These are phyloP conservation scores for Drepanosiphum platanoidis DNA, from an alignment of 2,888 invertebrate genomes.

Conservation along the genomic window DNA sequence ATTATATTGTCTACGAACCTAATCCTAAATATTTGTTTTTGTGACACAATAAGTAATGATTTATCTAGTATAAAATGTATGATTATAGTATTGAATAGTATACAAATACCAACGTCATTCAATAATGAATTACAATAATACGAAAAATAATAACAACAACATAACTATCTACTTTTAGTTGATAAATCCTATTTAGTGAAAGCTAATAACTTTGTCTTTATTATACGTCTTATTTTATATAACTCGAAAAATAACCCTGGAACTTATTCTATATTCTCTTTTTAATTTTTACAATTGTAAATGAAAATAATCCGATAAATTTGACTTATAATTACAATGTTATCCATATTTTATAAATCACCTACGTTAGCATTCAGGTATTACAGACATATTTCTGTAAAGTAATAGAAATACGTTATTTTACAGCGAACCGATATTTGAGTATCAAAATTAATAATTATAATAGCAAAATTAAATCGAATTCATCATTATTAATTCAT, in stretches of 20 bases:
- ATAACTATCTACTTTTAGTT: too few relatives aligned
- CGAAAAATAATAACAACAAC: not conserved
- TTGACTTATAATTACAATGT: not conserved
- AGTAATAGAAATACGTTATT: too few relatives aligned
- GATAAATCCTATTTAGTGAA: too few relatives aligned
- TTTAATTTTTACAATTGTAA: not conserved
- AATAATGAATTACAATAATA: not conserved
- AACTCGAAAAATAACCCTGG: too few relatives aligned
- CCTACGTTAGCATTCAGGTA: not conserved
- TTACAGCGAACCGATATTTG: too few relatives aligned
- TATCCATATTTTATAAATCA: not conserved
- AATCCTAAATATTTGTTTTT: not conserved
- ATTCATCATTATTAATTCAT: not conserved
- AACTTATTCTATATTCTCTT: not conserved
- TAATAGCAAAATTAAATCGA: not conserved
- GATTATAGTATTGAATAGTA: not conserved
- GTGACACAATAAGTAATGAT: not conserved
- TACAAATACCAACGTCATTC: not conserved
- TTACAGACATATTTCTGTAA: too few relatives aligned
- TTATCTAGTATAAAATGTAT: not conserved
- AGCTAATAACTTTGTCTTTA: too few relatives aligned
- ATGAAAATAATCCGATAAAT: not conserved
- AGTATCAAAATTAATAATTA: not conserved
- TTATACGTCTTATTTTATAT: not conserved
- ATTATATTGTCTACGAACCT: not conserved